These are phyloP conservation scores for Amphiura filiformis DNA, from an alignment of 35 echinoderm and acorn worm species.

Conservation along the genomic window DNA sequence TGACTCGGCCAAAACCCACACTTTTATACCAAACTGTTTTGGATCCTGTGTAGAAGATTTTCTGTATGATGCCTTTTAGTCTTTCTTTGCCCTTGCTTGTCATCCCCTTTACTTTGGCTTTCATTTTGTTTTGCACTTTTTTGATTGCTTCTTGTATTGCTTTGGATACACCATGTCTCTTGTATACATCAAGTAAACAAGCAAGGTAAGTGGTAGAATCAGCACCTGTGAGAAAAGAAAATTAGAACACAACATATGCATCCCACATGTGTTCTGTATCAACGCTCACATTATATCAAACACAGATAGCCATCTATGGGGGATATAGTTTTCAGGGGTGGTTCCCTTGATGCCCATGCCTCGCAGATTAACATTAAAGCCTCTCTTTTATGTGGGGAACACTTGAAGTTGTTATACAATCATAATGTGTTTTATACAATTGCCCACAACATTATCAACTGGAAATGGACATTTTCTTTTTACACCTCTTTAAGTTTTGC, in stretches of 20 bases:
- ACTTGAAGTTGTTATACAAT: too few relatives aligned
- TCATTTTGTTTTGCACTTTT: slow-evolving; percentile 44
- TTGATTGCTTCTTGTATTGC: slow-evolving; percentile 5
- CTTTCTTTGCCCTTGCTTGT: slow-evolving; percentile 42
- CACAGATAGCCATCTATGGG: slow-evolving; percentile 57
- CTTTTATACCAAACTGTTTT: neutral
- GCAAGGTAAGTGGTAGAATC: slow-evolving; percentile 29
- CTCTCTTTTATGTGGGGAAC: too few relatives aligned
- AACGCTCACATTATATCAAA: slow-evolving; percentile 45
- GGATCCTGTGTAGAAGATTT: slow-evolving; percentile 24
- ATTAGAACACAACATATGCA: slow-evolving; percentile 43
- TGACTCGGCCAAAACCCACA: too few relatives aligned
- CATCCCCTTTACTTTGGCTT: slow-evolving; percentile 34
- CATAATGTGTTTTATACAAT: too few relatives aligned
- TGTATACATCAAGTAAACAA: slow-evolving; percentile 45
- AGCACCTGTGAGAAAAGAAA: slow-evolving; percentile 24
- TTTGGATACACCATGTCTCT: slow-evolving; percentile 20
- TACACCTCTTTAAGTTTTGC: too few relatives aligned
- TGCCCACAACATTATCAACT: too few relatives aligned
- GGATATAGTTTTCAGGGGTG: slow-evolving; percentile 6
- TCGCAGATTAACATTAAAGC: too few relatives aligned
- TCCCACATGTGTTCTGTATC: slow-evolving; percentile 35
- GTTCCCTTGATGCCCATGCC: too few relatives aligned
- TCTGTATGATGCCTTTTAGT: too few relatives aligned
- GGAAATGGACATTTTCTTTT: too few relatives aligned